These are phyloP conservation scores for Zhuqinia jingwanae DNA, from an alignment of 2,888 invertebrate species.

Conservation along the genomic window DNA sequence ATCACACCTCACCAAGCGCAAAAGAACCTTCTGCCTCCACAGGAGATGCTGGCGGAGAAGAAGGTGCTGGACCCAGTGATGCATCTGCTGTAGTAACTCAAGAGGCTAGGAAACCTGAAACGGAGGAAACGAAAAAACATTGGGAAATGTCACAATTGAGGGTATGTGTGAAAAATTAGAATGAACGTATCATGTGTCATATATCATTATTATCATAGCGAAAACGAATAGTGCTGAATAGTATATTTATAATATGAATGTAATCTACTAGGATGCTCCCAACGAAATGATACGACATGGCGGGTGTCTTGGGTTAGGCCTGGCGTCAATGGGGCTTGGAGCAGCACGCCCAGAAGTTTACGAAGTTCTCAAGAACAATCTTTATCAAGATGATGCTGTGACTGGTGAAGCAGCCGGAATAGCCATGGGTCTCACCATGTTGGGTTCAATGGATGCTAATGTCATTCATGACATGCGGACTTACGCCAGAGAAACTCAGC, in stretches of 20 bases:
- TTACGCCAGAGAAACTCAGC: conserved; percentile 97
- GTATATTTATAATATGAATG: background rate
- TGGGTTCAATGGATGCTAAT: conserved; percentile 94
- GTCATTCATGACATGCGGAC: conserved; percentile 97
- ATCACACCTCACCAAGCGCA: conserved; percentile 45
- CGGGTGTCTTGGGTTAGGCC: conserved; percentile 96
- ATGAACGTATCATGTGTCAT: background rate
- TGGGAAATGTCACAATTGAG: too few species aligned
- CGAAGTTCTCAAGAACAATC: conserved; percentile 96
- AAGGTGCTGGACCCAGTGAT: conserved; percentile 81
- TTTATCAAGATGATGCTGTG: conserved; percentile 99
- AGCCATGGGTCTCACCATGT: conserved; percentile 99
- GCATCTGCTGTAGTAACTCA: conserved; percentile 81
- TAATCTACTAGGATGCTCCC: conserved; percentile 74
- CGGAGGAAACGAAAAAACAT: conserved; percentile 91
- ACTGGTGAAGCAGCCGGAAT: conserved; percentile 99
- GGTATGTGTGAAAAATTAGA: conserved; percentile 82
- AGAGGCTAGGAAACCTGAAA: conserved; percentile 80
- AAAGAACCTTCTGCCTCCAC: conserved; percentile 50
- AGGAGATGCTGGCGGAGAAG: conserved; percentile 65
- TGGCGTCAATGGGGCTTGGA: conserved; percentile 95
- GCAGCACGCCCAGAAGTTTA: conserved; percentile 97
- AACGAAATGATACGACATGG: conserved; percentile 95
- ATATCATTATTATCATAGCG: background rate
- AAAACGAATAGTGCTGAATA: background rate